Percentiles rank a stretch among this genome's conserved stretches.
phyloP scores from a whole-genome alignment of 1,140 invertebrate species.

The Phocides pigmalion region DNA sequence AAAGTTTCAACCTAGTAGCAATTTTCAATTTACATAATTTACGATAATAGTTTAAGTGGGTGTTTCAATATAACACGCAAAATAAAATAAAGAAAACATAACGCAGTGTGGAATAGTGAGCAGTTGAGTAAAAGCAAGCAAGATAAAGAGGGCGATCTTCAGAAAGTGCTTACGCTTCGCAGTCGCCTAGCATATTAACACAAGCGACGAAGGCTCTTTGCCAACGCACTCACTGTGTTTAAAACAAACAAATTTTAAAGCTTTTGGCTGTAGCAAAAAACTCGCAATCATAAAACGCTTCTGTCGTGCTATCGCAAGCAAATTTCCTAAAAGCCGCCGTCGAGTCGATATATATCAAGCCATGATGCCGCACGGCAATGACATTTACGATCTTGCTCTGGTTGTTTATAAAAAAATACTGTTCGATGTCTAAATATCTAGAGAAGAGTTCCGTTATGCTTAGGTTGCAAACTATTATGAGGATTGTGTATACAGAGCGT shows the following conservation, averaged over 20 bases:
- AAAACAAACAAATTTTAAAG: conserved; percentile 19
- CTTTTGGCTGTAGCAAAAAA: conserved; percentile 13
- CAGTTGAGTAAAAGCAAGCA: not conserved
- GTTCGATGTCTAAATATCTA: conserved; percentile 2
- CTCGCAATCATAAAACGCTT: conserved; percentile 18
- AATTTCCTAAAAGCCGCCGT: conserved; percentile 13
- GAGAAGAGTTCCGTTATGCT: conserved; percentile 11
- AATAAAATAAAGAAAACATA: conserved; percentile 8
- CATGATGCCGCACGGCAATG: not conserved
- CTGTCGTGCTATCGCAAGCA: not conserved
- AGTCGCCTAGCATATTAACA: conserved; percentile 9
- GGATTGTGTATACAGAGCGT: conserved; percentile 25
- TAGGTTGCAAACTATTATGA: conserved; percentile 31
- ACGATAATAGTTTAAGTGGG: conserved; percentile 1
- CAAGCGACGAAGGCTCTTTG: conserved; percentile 16
- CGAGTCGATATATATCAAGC: conserved; percentile 9
- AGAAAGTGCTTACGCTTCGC: conserved; percentile 14
- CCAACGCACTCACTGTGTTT: not conserved
- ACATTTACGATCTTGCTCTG: conserved; percentile 2
- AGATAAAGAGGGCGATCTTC: conserved; percentile 10
- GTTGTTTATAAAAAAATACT: conserved; percentile 4
- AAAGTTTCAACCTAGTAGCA: conserved; percentile 2
- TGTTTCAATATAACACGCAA: conserved; percentile 1
- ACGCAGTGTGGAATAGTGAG: conserved; percentile 1
- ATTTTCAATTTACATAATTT: conserved; percentile 7